Conservation (phyloP, 2,888 invertebrate genomes). For the Eustalomyia histrio region DNA sequence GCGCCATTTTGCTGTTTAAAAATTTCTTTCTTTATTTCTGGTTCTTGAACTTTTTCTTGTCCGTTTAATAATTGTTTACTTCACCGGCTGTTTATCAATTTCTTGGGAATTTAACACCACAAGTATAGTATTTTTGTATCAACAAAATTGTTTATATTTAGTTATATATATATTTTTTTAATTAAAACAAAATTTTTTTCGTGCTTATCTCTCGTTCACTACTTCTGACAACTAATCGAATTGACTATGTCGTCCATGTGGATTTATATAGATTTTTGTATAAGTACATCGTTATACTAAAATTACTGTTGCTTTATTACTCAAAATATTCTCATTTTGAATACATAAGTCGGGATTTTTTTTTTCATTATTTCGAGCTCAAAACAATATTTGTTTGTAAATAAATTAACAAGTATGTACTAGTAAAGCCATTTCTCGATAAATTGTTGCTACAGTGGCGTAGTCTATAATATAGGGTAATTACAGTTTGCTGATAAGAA, state of each 20-base stretch:
- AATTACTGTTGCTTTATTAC: too few species aligned
- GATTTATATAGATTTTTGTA: slow-evolving; percentile 1
- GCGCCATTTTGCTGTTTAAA: slow-evolving; percentile 12
- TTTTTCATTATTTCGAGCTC: background rate
- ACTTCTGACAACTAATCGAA: background rate
- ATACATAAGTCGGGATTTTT: background rate
- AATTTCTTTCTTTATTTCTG: background rate
- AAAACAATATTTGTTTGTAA: background rate
- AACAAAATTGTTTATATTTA: background rate
- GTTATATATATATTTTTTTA: too few species aligned
- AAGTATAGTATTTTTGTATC: background rate
- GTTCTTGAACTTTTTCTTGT: background rate
- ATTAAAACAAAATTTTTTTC: background rate
- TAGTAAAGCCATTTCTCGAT: too few species aligned
- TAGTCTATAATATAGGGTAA: background rate
- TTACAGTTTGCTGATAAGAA: background rate
- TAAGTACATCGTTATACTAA: background rate
- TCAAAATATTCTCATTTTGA: background rate
- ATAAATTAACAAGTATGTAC: background rate
- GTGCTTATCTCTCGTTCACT: background rate
- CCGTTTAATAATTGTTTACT: background rate
- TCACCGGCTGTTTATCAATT: background rate
- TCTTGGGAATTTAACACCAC: background rate
- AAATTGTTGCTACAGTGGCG: background rate
- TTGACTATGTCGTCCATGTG: background rate